Evolutionary conservation across 2,797 vertebrate genomes (phyloP), one percentile per base, ranked within the genome.

Genomic region (Notamacropus eugenii): DNA sequence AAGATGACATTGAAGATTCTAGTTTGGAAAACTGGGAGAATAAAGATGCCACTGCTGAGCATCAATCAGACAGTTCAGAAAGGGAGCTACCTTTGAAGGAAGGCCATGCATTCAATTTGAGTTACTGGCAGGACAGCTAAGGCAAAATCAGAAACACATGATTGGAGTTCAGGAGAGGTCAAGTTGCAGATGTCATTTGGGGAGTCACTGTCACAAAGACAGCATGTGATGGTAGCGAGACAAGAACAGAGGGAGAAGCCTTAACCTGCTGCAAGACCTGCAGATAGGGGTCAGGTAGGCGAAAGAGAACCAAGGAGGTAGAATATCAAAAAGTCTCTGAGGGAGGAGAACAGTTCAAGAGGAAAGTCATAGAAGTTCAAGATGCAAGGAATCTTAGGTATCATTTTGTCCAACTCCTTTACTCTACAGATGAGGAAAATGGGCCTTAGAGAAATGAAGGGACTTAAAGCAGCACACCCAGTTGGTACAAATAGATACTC

Each of bases 401-500:
- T 82, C 8, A 27, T 46, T 82, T 82, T 82, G 40, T 46, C 40
- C 74, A 24, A 24, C 40, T 40, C 74, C 74, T 82, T 82, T 16
- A 27, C 10, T 27, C 46, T 46, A 82, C 0, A 2, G 34, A 16
- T n/a, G 14, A 67, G 62, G 62, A 67, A 62, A 62, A 62, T 62
- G 59, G 59, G 31, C 11, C 29, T 62, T 12, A 62, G 59, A 62
- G 31, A 34, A 12, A 31, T 14, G 59, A 62, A 62, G 31, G 12
- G 59, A 62, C 59, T 34, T 62, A 97, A 97, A 95, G 96, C 87
- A 94, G 93, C 67, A 52, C 19, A 67, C 87, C 90, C 93, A 54
- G 5, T 3, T 27, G 90, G 94, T 93, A 22, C 95, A 96, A 96
- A 94, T 62, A 98, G 97, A 96, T 97, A 94, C 67, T 96, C 90